Conservation (phyloP, 2,113 vertebrate species). For the Stegastes partitus region DNA sequence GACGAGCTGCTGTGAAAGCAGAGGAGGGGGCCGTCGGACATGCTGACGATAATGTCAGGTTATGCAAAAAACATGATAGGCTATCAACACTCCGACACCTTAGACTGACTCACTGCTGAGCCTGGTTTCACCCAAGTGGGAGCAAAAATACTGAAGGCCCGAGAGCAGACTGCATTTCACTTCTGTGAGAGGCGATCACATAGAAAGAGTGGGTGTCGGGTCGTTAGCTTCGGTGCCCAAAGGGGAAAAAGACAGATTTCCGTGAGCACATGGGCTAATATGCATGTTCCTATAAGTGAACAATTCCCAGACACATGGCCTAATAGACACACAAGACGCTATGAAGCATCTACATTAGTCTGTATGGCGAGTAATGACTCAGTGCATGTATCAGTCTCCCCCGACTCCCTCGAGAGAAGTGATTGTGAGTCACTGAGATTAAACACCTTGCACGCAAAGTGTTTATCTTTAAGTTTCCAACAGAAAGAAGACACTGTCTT, state of each 20-base stretch:
- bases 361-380: conserved; percentile 23
- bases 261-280: conserved; percentile 17
- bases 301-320: conserved; percentile 6
- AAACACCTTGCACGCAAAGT: conserved; percentile 26
- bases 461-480: conserved; percentile 47
- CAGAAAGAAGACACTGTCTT: conserved; percentile 13
- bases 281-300: background rate
- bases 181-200: conserved; percentile 44
- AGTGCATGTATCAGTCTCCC: conserved; percentile 21
- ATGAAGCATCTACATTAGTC: conserved; percentile 7
- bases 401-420: conserved; percentile 12
- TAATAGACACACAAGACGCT: background rate
- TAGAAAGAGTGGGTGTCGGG: conserved; percentile 34
- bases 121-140: conserved; percentile 36
- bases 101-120: conserved; percentile 49
- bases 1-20: conserved; percentile 28
- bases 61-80: conserved; percentile 53
- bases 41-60: conserved; percentile 51
- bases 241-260: conserved; percentile 10
- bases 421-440: conserved; percentile 45
- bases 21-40: conserved; percentile 30
- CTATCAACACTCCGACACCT: conserved; percentile 62
- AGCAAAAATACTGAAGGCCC: conserved; percentile 20
- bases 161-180: conserved; percentile 44
- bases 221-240: conserved; percentile 5